Evolutionary conservation across 2,113 vertebrate species (phyloP).

Genomic region (Podarcis raffonei): DNA sequence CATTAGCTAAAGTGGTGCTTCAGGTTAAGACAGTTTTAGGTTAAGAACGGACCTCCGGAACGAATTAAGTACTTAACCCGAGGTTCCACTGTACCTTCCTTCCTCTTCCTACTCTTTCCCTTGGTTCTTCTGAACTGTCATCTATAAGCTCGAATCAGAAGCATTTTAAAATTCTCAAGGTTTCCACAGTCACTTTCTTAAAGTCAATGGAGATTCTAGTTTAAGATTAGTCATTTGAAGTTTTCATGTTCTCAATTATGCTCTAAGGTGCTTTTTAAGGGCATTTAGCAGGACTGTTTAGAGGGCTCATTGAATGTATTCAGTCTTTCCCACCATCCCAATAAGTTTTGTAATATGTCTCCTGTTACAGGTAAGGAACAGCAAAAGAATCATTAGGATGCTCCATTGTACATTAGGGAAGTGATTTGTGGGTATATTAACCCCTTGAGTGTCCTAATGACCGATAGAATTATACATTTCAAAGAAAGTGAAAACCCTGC

Average conservation of each 20-base stretch:
- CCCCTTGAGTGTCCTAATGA: conserved; percentile 37
- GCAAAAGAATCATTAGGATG: conserved; percentile 30
- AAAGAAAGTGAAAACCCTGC: conserved; percentile 4
- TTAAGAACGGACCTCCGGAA: too few relatives aligned
- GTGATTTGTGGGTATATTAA: conserved; percentile 58
- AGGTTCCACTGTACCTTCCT: too few relatives aligned
- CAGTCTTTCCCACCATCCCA: conserved; percentile 44
- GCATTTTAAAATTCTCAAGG: conserved; percentile 40
- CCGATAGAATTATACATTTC: conserved; percentile 35
- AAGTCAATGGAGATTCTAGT: not conserved
- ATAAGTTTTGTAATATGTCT: conserved; percentile 44
- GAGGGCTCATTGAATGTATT: conserved; percentile 28
- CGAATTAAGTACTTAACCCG: too few relatives aligned
- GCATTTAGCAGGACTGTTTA: conserved; percentile 38
- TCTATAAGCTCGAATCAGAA: conserved; percentile 29
- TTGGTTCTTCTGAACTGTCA: too few relatives aligned
- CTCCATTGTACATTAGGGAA: conserved; percentile 48
- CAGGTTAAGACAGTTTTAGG: too few relatives aligned
- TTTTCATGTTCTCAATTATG: conserved; percentile 52
- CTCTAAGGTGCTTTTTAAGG: conserved; percentile 38
- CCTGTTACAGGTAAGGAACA: conserved; percentile 33
- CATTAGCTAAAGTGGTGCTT: too few relatives aligned
- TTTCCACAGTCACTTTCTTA: conserved; percentile 42
- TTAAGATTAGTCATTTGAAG: conserved; percentile 50
- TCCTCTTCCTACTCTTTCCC: not conserved